Base-by-base conservation (phyloP, 2,888 invertebrate species). In the Mythimna albipuncta region DNA sequence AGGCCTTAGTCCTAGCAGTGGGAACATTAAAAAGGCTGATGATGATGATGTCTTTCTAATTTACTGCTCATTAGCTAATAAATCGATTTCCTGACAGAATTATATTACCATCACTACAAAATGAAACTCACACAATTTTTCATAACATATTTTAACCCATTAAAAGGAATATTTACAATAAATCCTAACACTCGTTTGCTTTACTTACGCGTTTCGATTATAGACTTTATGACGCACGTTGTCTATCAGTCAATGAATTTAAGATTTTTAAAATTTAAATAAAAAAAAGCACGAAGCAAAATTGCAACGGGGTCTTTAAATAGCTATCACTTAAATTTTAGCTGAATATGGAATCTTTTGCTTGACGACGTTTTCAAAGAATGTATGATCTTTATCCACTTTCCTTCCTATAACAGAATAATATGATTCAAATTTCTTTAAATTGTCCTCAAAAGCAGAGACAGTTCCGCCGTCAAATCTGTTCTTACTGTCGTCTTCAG, bases 301-400 rank as follows among this genome's bases (percentile, higher is more conserved):
- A 82, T 57, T 82, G 65, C 19, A 81, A 26, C 4, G 6, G 19
- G 11, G 16, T 59, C 80, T 88, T 88, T 21, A 94, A 74, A 70
- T 85, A 92, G 0, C 94, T 94, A 21, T 90, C 81, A 1, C 94
- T 66, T 41, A 94, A 26, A 7, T 44, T 32, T 32, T 3, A 32
- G 5, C 32, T 3, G 32, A 4, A 44, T 72, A 10, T 94, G 93
- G 88, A 2, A 90, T 93, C 57, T 94, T 86, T n/a, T 91, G 87
- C 52, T 91, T 69, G 11, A 92, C 41, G 0, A 93, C 80, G 66
- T 55, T 3, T 44, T 7, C 83, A 62, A 32, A 81, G 55, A 38
- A 21, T 47, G 54, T 19, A 6, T 6, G 6, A 16, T 83, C 73
- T 0, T 85, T 75, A 1, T 84, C 55, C 6, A 70, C 44, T 13